Conservation (phyloP, 2,797 vertebrate species). For the Novumbra hubbsi region DNA sequence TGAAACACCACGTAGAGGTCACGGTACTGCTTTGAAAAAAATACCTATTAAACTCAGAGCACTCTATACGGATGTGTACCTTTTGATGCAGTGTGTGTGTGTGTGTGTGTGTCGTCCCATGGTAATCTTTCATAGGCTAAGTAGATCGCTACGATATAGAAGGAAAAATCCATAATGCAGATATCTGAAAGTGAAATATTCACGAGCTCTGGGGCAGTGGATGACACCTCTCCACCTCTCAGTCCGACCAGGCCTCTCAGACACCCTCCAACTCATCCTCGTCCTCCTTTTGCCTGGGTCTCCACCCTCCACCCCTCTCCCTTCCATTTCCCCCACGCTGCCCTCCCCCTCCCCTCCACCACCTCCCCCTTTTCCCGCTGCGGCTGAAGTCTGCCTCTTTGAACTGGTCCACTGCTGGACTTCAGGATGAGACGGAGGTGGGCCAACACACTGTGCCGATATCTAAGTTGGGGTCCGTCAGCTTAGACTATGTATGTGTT, state of each 20-base stretch:
- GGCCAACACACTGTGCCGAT: not conserved
- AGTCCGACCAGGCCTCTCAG: slow-evolving; percentile 12
- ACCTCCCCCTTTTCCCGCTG: slow-evolving; percentile 14
- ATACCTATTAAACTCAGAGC: not conserved
- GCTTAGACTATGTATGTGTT: not conserved
- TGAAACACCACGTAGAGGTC: not conserved
- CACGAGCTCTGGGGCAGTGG: slow-evolving; percentile 66
- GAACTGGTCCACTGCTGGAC: slow-evolving; percentile 2
- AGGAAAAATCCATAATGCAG: slow-evolving; percentile 68
- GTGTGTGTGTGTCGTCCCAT: not conserved
- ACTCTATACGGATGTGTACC: slow-evolving; percentile 9
- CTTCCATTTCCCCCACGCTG: slow-evolving; percentile 5
- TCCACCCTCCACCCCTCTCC: slow-evolving; percentile 7
- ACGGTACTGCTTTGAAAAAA: not conserved
- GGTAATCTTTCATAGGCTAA: slow-evolving; percentile 43
- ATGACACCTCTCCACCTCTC: slow-evolving; percentile 60
- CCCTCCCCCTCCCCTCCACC: not conserved
- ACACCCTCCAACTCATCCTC: not conserved
- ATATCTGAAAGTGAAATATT: slow-evolving; percentile 72
- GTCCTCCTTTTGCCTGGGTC: not conserved
- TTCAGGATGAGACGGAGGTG: not conserved
- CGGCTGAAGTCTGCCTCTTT: slow-evolving; percentile 25
- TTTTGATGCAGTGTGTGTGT: not conserved
- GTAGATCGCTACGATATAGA: slow-evolving; percentile 22
- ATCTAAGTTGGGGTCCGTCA: not conserved